Evolutionary conservation across 2,797 vertebrate genomes (phyloP), one percentile per base, ranked within the genome.

Genomic region (Meda fulgida): DNA sequence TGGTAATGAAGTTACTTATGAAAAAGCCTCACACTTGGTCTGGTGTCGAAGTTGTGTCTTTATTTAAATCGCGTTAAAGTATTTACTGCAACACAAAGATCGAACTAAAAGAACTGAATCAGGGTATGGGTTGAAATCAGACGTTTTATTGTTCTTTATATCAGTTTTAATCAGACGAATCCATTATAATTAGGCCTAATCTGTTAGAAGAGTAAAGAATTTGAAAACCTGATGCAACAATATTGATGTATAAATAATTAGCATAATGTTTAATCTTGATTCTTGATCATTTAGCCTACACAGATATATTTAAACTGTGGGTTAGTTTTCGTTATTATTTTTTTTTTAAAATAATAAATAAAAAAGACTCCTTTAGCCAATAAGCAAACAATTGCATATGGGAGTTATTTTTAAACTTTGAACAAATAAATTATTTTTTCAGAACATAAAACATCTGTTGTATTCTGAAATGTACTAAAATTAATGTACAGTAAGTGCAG

Each of bases 1-100:
- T 96, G 95, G 95, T 96, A 96, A 96, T 96, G 89, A 0, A 89
- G 93, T 95, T 96, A 95, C 96, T 96, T 96, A 93, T 93, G 95
- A 94, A 95, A 95, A 96, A 96, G 95, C 95, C 75, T 96, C 95
- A 96, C 95, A 96, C 94, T 96, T 96, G 93, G 95, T 93, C 95
- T 96, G 95, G 94, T 95, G 96, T 96, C 94, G 55, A 85, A 96
- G 94, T 96, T 96, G 96, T 96, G 96, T 93, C 94, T 95, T 96
- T 94, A 96, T 96, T 96, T 96, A 94, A 96, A 93, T 94, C 93
- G 95, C 94, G 94, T 95, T 94, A 96, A 95, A 96, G 95, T 95
- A 95, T 94, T 95, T 85, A 51, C 65, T 82, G 71, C 85, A 46
- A 58, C 72, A 83, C 80, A 81, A 82, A 77, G 84, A 80, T 73